Conservation (phyloP, 2,113 vertebrate genomes). For the Melanocharis versteri region DNA sequence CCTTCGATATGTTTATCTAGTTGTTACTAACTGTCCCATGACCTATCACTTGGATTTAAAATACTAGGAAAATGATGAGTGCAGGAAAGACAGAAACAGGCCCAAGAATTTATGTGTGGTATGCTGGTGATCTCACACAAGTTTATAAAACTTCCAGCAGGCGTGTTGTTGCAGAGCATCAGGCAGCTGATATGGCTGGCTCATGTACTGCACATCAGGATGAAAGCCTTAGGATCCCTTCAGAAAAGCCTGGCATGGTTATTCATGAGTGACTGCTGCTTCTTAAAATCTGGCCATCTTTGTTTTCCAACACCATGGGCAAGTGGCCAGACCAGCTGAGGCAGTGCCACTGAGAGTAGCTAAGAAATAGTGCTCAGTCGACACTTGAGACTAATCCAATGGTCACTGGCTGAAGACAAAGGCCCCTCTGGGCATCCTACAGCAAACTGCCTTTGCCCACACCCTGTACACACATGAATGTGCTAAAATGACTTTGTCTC, state of each 20-base stretch:
- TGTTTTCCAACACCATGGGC: neutral
- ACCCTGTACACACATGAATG: neutral
- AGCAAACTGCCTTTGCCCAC: neutral
- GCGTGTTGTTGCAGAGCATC: fast-evolving
- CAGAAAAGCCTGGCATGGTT: neutral
- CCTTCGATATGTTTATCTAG: neutral
- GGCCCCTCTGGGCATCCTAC: neutral
- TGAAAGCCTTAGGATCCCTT: neutral
- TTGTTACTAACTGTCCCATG: neutral
- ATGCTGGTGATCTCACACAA: neutral
- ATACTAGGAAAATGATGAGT: neutral
- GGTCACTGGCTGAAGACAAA: neutral
- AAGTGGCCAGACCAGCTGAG: neutral
- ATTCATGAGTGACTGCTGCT: neutral
- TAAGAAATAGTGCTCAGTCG: neutral
- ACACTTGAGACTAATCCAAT: neutral
- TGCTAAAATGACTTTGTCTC: neutral
- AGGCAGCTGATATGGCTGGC: neutral
- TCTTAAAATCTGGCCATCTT: neutral
- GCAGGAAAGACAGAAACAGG: neutral
- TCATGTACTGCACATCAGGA: fast-evolving
- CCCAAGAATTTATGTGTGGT: neutral
- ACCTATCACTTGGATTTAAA: neutral
- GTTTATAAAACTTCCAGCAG: neutral
- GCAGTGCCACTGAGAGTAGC: neutral